These are phyloP conservation scores for Sialis lutaria DNA, from an alignment of 2,888 invertebrate species.

Conservation along the genomic window DNA sequence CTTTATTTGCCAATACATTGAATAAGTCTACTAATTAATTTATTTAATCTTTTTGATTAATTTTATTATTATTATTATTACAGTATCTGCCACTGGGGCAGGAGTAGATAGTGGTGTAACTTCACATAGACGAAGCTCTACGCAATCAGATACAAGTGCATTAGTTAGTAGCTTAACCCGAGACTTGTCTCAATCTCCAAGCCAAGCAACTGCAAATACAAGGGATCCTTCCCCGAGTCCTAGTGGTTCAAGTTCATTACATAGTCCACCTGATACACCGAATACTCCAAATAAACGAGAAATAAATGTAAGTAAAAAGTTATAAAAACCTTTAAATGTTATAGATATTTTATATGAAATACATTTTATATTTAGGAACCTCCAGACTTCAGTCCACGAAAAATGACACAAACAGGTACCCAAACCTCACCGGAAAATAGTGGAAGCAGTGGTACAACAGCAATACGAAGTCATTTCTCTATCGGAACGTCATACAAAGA, in stretches of 20 bases:
- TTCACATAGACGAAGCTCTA: conserved; percentile 33
- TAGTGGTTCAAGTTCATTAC: conserved; percentile 32
- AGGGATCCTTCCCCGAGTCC: conserved; percentile 36
- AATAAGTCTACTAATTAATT: background rate
- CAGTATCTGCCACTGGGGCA: conserved; percentile 25
- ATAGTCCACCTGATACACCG: conserved; percentile 30
- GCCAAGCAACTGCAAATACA: conserved; percentile 27
- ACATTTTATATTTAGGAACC: conserved; percentile 15
- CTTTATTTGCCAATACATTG: background rate
- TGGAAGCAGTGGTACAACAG: conserved; percentile 21
- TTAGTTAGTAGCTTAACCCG: conserved; percentile 40
- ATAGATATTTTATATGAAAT: background rate
- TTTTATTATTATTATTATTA: conserved; percentile 8
- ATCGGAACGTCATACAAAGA: conserved; percentile 32
- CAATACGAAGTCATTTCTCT: conserved; percentile 34
- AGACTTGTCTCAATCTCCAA: conserved; percentile 40
- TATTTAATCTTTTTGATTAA: conserved; percentile 1
- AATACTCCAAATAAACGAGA: conserved; percentile 27
- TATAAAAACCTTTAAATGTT: no score
- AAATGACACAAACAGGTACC: conserved; percentile 44
- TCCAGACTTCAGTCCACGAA: conserved; percentile 21
- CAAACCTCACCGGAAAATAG: conserved; percentile 50
- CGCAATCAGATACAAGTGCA: conserved; percentile 41
- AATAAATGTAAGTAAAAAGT: background rate
- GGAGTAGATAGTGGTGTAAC: conserved; percentile 19